Percentiles rank a stretch among this genome's conserved stretches.
Evolutionary conservation across 2,888 invertebrate genomes (phyloP).

Genomic region (Oxyscelio sp.): DNA sequence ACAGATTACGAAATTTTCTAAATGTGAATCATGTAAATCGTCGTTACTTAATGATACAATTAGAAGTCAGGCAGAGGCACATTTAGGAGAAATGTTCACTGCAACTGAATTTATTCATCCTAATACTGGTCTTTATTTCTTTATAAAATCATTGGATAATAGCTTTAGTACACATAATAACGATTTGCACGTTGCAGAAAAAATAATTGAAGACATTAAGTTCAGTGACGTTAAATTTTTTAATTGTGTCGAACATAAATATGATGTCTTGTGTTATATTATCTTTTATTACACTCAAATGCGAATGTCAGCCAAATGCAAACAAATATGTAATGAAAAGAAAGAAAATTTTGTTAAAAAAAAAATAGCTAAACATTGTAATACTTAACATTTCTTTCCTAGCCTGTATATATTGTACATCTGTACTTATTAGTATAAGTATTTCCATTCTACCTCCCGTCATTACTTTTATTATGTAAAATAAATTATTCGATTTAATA

Average conservation of each 20-base stretch:
- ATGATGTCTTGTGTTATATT: slow-evolving; percentile 1
- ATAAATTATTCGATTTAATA: too few relatives aligned
- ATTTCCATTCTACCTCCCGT: too few relatives aligned
- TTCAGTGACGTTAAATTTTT: not conserved
- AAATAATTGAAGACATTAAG: not conserved
- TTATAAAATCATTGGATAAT: not conserved
- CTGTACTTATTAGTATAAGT: too few relatives aligned
- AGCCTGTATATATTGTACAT: too few relatives aligned
- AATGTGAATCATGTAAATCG: not conserved
- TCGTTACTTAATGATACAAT: not conserved
- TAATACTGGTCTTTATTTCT: not conserved
- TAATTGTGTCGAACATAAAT: slow-evolving; percentile 1
- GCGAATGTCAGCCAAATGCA: not conserved
- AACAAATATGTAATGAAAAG: not conserved
- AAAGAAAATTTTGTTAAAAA: slow-evolving; percentile 13
- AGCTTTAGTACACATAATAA: too few relatives aligned
- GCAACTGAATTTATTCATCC: slow-evolving; percentile 1
- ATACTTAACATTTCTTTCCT: too few relatives aligned
- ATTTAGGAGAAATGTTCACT: not conserved
- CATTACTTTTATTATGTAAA: too few relatives aligned
- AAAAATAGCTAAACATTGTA: slow-evolving; percentile 12
- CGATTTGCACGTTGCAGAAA: not conserved
- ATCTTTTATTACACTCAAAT: slow-evolving; percentile 10
- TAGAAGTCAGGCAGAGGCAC: not conserved
- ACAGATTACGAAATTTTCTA: not conserved